A percentile compares a stretch with the other conserved stretches of the same genome.
Evolutionary conservation across 2,888 invertebrate genomes (phyloP).

Genomic region (Serripes groenlandicus): DNA sequence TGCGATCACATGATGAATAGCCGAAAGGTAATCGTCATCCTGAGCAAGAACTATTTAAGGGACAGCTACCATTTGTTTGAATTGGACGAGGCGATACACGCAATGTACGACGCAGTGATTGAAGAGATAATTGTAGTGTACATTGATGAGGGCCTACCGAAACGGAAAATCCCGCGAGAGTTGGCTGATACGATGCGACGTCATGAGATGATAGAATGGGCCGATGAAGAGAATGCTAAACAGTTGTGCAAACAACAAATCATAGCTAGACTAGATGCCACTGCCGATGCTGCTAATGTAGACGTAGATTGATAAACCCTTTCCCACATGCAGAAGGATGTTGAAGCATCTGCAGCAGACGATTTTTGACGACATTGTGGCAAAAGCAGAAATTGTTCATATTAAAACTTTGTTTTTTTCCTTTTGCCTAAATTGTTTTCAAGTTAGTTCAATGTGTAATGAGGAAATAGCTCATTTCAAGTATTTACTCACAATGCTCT

Average conservation of each 20-base stretch:
- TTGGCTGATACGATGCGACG: conserved; percentile 62
- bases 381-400: neutral
- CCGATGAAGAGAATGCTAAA: conserved; percentile 55
- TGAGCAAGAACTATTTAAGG: conserved; percentile 64
- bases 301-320: conserved; percentile 26
- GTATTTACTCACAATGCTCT: too few relatives aligned
- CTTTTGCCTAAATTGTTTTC: too few relatives aligned
- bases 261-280: conserved; percentile 25
- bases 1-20: conserved; percentile 64
- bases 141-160: conserved; percentile 53
- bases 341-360: neutral
- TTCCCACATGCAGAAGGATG: neutral
- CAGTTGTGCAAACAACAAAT: conserved; percentile 60
- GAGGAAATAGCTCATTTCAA: too few relatives aligned
- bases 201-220: conserved; percentile 67
- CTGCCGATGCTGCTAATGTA: conserved; percentile 32
- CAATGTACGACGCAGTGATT: conserved; percentile 41
- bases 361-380: neutral
- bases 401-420: neutral
- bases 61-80: conserved; percentile 64
- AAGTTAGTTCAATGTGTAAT: too few relatives aligned
- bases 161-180: conserved; percentile 58
- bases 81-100: conserved; percentile 48
- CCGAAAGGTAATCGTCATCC: conserved; percentile 67
- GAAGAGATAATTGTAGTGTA: conserved; percentile 66